Evolutionary conservation across 2,888 invertebrate genomes (phyloP).

Genomic region (Proisotoma minuta): DNA sequence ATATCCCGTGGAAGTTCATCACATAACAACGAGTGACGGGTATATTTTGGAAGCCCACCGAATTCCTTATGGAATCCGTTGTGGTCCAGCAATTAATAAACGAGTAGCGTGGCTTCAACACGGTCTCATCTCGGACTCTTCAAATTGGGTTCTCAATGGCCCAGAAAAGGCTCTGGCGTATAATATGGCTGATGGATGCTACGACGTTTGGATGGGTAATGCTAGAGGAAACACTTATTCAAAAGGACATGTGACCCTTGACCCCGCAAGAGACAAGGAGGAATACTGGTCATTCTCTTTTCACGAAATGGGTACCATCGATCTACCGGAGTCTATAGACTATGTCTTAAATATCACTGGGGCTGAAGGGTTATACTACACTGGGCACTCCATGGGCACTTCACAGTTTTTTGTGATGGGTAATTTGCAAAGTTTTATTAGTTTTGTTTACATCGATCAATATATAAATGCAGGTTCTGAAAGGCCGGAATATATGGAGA

Average conservation of each 20-base stretch:
- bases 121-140: slow-evolving; percentile 19
- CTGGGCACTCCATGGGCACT: slow-evolving; percentile 90
- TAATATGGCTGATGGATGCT: neutral
- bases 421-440: no score
- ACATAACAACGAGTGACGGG: slow-evolving; percentile 6
- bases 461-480: no score
- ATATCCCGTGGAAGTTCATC: slow-evolving; percentile 35
- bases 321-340: slow-evolving; percentile 74
- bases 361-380: slow-evolving; percentile 62
- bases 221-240: slow-evolving; percentile 6
- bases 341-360: slow-evolving; percentile 61
- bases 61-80: slow-evolving; percentile 34
- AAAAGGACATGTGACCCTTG: neutral
- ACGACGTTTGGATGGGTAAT: slow-evolving; percentile 12
- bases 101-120: slow-evolving; percentile 12
- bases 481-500: slow-evolving; percentile 48
- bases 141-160: slow-evolving; percentile 15
- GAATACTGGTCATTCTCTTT: slow-evolving; percentile 50
- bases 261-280: slow-evolving; percentile 20
- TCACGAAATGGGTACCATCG: slow-evolving; percentile 55
- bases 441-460: slow-evolving; percentile 63
- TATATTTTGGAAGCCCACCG: slow-evolving; percentile 21
- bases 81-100: slow-evolving; percentile 19
- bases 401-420: slow-evolving; percentile 63
- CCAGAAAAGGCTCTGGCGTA: neutral